phyloP scores from a whole-genome alignment of 2,888 invertebrate genomes.

The Lepidochrysops patricia region DNA sequence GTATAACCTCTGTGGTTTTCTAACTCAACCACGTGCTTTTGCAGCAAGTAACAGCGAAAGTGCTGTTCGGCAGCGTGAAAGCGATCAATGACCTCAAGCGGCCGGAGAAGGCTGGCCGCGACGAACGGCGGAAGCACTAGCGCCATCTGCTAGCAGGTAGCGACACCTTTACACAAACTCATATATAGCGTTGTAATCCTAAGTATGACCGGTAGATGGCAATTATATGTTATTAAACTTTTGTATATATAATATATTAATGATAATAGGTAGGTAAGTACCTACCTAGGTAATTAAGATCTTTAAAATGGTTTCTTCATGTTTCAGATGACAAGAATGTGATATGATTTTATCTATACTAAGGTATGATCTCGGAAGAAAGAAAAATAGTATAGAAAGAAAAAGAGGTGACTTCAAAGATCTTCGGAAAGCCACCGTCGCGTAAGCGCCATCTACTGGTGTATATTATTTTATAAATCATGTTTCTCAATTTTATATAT shows the following conservation, averaged over 20 bases:
- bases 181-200: slow-evolving; percentile 8
- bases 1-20: slow-evolving; percentile 7
- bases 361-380: slow-evolving; percentile 65
- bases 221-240: no score
- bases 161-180: slow-evolving; percentile 21
- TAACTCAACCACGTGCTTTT: slow-evolving; percentile 23
- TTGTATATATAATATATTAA: no score
- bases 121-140: slow-evolving; percentile 74
- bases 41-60: slow-evolving; percentile 81
- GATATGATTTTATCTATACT: slow-evolving; percentile 57
- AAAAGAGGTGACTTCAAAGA: slow-evolving; percentile 28
- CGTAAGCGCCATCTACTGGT: not conserved
- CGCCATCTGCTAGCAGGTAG: slow-evolving; percentile 44
- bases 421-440: not conserved
- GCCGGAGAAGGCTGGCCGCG: slow-evolving; percentile 79
- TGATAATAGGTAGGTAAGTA: no score
- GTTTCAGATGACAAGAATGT: slow-evolving; percentile 45
- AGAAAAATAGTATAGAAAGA: slow-evolving; percentile 1
- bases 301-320: slow-evolving; percentile 17
- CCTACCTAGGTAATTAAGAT: no score
- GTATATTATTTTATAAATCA: not conserved
- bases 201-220: slow-evolving; percentile 24
- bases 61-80: slow-evolving; percentile 81
- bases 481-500: not conserved
- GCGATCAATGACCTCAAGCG: slow-evolving; percentile 83